Percentiles rank a stretch among this genome's conserved stretches.
phyloP scores from a whole-genome alignment of 2,797 vertebrate species.

The Steatocranus sp. region DNA sequence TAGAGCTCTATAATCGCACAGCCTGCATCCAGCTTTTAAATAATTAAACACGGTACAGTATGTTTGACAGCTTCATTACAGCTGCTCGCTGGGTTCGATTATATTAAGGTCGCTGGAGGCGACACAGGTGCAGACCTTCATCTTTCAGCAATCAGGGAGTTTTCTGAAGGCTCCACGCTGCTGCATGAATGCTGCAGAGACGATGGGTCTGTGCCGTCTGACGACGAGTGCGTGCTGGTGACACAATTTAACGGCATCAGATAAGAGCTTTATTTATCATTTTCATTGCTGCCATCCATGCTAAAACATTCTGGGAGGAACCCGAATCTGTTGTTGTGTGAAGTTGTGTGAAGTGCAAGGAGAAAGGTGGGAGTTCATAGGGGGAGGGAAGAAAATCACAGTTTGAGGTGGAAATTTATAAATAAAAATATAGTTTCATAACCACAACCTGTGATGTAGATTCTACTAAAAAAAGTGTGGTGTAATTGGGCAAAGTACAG shows the following conservation, averaged over 20 bases:
- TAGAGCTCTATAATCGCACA: not conserved
- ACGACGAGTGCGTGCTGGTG: not conserved
- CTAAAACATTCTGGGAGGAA: not conserved
- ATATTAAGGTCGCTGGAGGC: not conserved
- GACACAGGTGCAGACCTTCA: not conserved
- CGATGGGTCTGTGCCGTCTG: not conserved
- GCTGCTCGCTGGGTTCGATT: not conserved
- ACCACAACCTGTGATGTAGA: not conserved
- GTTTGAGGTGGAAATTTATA: not conserved
- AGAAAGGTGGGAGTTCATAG: not conserved
- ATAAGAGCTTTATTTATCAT: not conserved
- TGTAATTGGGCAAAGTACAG: fast-evolving
- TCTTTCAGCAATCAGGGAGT: not conserved
- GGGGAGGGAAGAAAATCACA: not conserved
- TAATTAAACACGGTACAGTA: constrained; percentile 7
- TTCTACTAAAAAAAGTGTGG: not conserved
- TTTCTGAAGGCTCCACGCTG: not conserved
- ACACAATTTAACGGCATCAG: not conserved
- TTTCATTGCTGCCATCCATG: not conserved
- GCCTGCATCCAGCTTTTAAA: not conserved
- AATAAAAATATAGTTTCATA: not conserved
- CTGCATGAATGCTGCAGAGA: not conserved
- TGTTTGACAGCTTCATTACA: constrained; percentile 40
- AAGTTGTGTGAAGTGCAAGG: not conserved
- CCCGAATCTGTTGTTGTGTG: not conserved